Conservation (phyloP, 1,140 invertebrate species). For the Wiebesia pumilae region DNA sequence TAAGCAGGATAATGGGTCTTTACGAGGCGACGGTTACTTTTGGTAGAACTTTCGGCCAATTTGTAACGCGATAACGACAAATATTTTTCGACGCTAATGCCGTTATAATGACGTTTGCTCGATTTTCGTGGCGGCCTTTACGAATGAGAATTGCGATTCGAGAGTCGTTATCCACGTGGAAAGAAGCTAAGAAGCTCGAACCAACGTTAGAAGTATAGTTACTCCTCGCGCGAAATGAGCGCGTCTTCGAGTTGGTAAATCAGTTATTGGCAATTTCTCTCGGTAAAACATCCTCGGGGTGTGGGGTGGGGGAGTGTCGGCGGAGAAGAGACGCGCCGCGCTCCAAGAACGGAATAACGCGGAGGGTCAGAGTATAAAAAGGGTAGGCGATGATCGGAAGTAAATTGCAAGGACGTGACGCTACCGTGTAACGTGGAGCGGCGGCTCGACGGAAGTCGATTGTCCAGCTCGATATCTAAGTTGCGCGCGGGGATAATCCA, state of each 20-base stretch:
- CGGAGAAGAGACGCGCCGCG: neutral
- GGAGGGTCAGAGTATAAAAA: constrained; percentile 66
- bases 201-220: neutral
- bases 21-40: no score
- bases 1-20: no score
- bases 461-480: constrained; percentile 14
- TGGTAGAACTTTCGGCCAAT: neutral
- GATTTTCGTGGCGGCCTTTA: no score
- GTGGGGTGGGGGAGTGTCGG: no score
- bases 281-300: neutral
- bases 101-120: no score
- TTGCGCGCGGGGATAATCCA: constrained; percentile 66
- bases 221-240: no score
- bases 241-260: neutral
- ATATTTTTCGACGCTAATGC: no score
- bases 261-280: constrained; percentile 18
- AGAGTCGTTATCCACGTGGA: no score
- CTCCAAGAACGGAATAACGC: neutral
- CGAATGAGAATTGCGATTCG: neutral
- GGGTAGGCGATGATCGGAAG: constrained; percentile 71
- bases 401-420: constrained; percentile 74
- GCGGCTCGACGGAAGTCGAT: constrained; percentile 15
- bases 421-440: constrained; percentile 66
- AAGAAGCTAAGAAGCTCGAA: no score
- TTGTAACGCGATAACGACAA: neutral